Conservation (phyloP, 2,888 invertebrate genomes). For the Frankliniella fusca region DNA sequence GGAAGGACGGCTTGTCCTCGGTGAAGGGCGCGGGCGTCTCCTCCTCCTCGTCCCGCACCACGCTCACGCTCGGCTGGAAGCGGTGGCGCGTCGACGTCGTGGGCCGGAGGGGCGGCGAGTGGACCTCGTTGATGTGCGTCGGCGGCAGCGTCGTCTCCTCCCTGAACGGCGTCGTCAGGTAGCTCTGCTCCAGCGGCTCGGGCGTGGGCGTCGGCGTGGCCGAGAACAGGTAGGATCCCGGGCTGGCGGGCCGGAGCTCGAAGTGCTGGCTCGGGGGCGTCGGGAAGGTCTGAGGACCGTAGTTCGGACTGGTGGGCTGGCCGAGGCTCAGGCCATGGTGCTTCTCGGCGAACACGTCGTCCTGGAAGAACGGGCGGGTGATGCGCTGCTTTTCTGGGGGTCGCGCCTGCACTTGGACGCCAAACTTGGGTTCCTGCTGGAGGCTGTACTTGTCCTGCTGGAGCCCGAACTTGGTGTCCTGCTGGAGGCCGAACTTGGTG, state of each 20-base stretch:
- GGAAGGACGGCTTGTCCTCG: slow-evolving; percentile 6
- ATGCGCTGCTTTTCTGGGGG: not conserved
- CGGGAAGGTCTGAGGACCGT: slow-evolving; percentile 9
- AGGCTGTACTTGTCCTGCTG: too few species aligned
- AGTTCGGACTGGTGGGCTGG: slow-evolving; percentile 12
- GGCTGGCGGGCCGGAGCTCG: not conserved
- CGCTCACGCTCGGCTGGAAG: slow-evolving; percentile 21
- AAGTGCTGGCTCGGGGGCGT: not conserved
- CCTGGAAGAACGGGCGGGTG: slow-evolving; percentile 1
- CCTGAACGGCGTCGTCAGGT: slow-evolving; percentile 30
- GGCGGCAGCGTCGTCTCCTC: slow-evolving; percentile 35
- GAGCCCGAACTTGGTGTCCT: too few species aligned
- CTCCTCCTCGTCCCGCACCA: slow-evolving; percentile 2
- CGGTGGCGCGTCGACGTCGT: not conserved
- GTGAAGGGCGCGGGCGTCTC: slow-evolving; percentile 18
- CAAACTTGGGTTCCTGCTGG: too few species aligned
- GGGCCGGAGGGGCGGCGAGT: slow-evolving; percentile 30
- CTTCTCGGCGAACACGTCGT: not conserved
- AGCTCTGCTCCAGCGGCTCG: slow-evolving; percentile 26
- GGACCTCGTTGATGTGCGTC: not conserved
- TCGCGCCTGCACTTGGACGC: not conserved
- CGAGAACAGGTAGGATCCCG: not conserved
- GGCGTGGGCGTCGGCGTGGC: slow-evolving; percentile 27
- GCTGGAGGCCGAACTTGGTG: too few species aligned
- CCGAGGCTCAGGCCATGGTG: not conserved